Evolutionary conservation across 92 coral and sea anemone genomes (phyloP).

Genomic region (Zoanthus sansibaricus): DNA sequence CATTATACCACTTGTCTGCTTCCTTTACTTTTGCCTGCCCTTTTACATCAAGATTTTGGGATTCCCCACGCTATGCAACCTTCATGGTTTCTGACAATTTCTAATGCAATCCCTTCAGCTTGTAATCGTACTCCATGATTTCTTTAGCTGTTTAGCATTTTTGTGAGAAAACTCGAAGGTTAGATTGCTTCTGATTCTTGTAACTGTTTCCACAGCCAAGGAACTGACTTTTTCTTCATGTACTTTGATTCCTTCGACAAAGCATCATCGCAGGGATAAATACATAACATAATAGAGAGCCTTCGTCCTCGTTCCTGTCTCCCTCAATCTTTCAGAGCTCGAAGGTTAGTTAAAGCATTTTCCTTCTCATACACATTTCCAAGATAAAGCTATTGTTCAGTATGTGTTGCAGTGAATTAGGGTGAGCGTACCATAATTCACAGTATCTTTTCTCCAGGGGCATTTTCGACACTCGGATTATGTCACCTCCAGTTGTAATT

Average conservation of each 20-base stretch:
- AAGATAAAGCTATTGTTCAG: neutral
- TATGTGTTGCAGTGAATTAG: neutral
- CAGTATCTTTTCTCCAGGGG: no score
- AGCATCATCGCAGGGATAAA: neutral
- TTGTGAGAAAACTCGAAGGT: neutral
- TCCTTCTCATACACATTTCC: neutral
- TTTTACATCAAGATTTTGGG: no score
- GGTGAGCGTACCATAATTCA: no score
- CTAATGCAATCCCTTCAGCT: neutral
- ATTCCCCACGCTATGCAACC: neutral
- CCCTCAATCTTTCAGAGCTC: neutral
- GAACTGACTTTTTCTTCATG: neutral
- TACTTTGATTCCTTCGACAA: neutral
- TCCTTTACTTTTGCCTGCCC: no score
- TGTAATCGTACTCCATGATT: neutral
- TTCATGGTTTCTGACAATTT: neutral
- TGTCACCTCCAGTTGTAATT: no score
- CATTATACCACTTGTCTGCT: no score
- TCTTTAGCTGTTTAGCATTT: neutral
- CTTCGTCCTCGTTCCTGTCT: neutral
- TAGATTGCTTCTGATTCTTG: neutral
- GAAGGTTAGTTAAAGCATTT: neutral
- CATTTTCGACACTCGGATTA: no score
- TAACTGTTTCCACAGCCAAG: neutral
- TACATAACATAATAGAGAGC: neutral